Evolutionary conservation across 2,797 vertebrate genomes (phyloP).

Genomic region (Eptatretus atami): DNA sequence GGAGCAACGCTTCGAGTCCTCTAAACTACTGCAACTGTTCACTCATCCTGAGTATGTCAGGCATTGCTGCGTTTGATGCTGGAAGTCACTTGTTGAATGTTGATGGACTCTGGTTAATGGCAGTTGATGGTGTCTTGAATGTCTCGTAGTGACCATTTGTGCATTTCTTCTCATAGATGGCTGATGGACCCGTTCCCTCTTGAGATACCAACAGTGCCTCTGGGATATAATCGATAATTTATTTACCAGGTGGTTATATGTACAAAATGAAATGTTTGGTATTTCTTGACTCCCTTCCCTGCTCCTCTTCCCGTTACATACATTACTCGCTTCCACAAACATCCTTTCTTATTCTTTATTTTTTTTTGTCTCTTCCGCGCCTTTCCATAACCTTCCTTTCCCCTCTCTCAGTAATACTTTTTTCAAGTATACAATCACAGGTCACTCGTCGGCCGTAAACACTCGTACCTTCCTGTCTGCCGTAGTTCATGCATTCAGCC

Average conservation of each 20-base stretch:
- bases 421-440: no score
- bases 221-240: slow-evolving; percentile 98
- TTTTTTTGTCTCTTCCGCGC: background rate
- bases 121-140: no score
- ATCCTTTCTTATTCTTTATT: no score
- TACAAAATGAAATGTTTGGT: no score
- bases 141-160: background rate
- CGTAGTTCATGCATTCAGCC: slow-evolving; percentile 81
- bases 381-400: slow-evolving; percentile 7
- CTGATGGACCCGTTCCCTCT: slow-evolving; percentile 79
- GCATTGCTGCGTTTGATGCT: no score
- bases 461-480: slow-evolving; percentile 1
- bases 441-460: no score
- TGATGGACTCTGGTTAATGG: no score
- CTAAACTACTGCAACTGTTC: slow-evolving; percentile 99
- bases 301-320: no score
- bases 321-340: no score
- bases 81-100: no score
- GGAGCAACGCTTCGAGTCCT: slow-evolving; percentile 87
- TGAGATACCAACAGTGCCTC: slow-evolving; percentile 91
- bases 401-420: background rate
- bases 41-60: slow-evolving; percentile 80
- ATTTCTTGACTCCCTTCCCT: no score
- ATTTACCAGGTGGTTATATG: slow-evolving; percentile 48
- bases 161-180: slow-evolving; percentile 24